Evolutionary conservation across 2,888 invertebrate species (phyloP).

Genomic region (Mamestra brassicae): DNA sequence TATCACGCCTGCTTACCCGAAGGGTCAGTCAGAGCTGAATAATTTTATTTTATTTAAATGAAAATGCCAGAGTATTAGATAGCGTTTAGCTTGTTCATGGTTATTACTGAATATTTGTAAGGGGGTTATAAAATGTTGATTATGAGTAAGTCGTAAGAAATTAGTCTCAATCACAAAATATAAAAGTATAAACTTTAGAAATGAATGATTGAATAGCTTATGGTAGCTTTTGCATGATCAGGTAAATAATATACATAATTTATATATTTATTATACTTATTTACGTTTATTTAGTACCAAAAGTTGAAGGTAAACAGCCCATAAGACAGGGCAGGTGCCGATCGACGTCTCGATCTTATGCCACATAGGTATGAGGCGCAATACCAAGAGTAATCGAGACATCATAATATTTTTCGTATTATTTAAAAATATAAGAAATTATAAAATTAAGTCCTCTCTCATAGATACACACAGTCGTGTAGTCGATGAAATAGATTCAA

Average conservation of each 20-base stretch:
- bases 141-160: slow-evolving; percentile 21
- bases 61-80: slow-evolving; percentile 6
- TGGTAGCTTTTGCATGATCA: slow-evolving; percentile 62
- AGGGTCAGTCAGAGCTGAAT: neutral
- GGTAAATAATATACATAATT: slow-evolving; percentile 16
- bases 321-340: neutral
- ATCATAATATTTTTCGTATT: neutral
- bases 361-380: neutral
- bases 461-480: too few relatives aligned
- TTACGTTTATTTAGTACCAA: neutral
- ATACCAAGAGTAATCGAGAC: neutral
- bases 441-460: too few relatives aligned
- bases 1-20: neutral
- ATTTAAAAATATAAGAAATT: neutral
- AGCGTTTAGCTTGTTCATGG: slow-evolving; percentile 16
- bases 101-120: slow-evolving; percentile 14
- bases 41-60: neutral
- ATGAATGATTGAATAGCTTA: slow-evolving; percentile 44
- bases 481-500: neutral
- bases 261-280: neutral
- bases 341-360: too few relatives aligned
- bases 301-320: neutral
- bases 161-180: slow-evolving; percentile 35
- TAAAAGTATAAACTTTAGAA: slow-evolving; percentile 22
- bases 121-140: slow-evolving; percentile 21